Conservation (phyloP, 37 sponge, comb jelly and placozoan genomes). For the Hexactinellida sp. region DNA sequence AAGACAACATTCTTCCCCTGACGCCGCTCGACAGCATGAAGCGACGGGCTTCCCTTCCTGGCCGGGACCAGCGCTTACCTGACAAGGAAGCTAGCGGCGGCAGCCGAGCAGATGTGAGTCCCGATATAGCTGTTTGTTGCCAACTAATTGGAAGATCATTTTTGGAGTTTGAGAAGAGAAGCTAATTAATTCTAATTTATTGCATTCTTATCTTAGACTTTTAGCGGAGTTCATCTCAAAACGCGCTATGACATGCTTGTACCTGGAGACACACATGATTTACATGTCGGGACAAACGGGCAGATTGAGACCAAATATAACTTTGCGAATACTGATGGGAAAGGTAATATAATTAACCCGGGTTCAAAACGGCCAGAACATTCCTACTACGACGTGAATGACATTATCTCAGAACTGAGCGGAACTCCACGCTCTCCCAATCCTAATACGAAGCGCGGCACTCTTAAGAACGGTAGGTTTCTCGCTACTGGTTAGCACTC, state of each 20-base stretch:
- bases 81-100: neutral
- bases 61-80: neutral
- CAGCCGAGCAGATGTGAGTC: neutral
- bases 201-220: neutral
- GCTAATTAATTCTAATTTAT: neutral
- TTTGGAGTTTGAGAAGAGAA: neutral
- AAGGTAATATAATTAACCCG: neutral
- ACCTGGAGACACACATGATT: neutral
- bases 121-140: neutral
- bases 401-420: neutral
- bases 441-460: neutral
- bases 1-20: neutral
- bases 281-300: neutral
- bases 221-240: neutral
- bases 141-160: neutral
- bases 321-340: neutral
- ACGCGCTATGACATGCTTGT: neutral
- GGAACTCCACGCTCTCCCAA: neutral
- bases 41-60: neutral
- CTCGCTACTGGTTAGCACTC: too few relatives aligned
- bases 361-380: neutral
- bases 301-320: neutral
- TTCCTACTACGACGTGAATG: slow-evolving; percentile 7
- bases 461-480: neutral
- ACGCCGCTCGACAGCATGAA: neutral